These are phyloP conservation scores for Beris morrisii DNA, from an alignment of 2,888 invertebrate genomes.

Conservation along the genomic window DNA sequence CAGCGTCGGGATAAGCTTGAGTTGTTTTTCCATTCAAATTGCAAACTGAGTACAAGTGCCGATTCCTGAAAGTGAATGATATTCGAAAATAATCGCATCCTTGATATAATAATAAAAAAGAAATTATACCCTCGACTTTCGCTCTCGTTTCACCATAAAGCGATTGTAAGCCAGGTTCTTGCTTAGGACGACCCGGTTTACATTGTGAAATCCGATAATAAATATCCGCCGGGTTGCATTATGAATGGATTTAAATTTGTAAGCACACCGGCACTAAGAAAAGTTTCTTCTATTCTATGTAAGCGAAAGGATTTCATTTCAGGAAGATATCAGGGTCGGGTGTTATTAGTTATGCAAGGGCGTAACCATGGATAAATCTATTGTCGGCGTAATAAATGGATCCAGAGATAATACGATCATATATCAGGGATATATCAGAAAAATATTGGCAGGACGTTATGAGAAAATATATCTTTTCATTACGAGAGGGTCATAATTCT, in stretches of 20 bases:
- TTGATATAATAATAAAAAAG: too few relatives aligned
- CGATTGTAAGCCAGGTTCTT: not conserved
- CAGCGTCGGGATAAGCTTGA: too few relatives aligned
- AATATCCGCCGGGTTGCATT: conserved; percentile 29
- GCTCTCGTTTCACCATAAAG: too few relatives aligned
- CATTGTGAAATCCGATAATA: conserved; percentile 31
- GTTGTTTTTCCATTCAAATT: too few relatives aligned
- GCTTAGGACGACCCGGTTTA: conserved; percentile 15
- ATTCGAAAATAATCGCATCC: too few relatives aligned
- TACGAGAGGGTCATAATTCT: conserved; percentile 22
- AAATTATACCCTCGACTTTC: too few relatives aligned
- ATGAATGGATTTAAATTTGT: conserved; percentile 33
- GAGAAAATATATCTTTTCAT: conserved; percentile 28
- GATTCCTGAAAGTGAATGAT: too few relatives aligned
- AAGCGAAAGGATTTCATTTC: too few relatives aligned
- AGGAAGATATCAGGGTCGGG: conserved; percentile 1
- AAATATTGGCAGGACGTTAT: conserved; percentile 28
- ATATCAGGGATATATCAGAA: conserved; percentile 27
- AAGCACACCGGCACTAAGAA: conserved; percentile 14
- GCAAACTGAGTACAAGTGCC: too few relatives aligned
- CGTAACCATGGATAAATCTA: conserved; percentile 29
- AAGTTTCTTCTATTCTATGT: not conserved
- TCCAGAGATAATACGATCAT: conserved; percentile 28
- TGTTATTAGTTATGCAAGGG: conserved; percentile 30
- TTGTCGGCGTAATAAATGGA: conserved; percentile 31